Evolutionary conservation across 35 echinoderm and acorn worm species (phyloP), one percentile per base, ranked within the genome.

Genomic region (Amphiura filiformis): DNA sequence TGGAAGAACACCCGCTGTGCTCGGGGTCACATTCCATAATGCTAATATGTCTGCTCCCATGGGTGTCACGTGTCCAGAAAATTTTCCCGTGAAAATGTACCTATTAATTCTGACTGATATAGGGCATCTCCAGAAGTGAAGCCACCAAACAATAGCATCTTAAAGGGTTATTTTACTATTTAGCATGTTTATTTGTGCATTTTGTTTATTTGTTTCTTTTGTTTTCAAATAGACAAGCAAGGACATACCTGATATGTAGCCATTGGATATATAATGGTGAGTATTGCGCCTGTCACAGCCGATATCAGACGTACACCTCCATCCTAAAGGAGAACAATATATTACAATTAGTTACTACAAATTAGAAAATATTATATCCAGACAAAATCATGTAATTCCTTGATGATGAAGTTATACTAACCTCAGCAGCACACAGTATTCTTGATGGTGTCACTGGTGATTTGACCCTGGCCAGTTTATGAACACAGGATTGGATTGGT

Each of bases 341-440:
- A 52, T 11, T 11, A 52, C 7, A 11, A 20, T 11, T 20, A 52
- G 44, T 52, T 7, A 20, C 7, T 52, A 52, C n/a, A n/a, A n/a
- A n/a, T n/a, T n/a, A n/a, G n/a, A n/a, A n/a, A n/a, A n/a, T n/a
- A n/a, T n/a, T n/a, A n/a, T n/a, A n/a, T n/a, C n/a, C n/a, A n/a
- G n/a, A n/a, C n/a, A n/a, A n/a, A n/a, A n/a, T n/a, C n/a, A n/a
- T n/a, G 75, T 11, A 31, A 35, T 28, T 76, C 34, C 26, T 76
- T 9, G 34, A 76, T 11, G 11, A 11, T 3, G n/a, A 28, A 31
- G 32, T 40, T 23, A 35, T 37, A 84, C 86, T 86, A 20, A 99
- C 96, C 96, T 99, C 96, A 52, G 96, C 96, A 56, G 93, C 96
- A 95, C 96, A 99, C 35, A 99, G 88, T 35, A 99, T 95, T 80